Conservation (phyloP, 2,888 invertebrate species). For the Aporophyla nigra region DNA sequence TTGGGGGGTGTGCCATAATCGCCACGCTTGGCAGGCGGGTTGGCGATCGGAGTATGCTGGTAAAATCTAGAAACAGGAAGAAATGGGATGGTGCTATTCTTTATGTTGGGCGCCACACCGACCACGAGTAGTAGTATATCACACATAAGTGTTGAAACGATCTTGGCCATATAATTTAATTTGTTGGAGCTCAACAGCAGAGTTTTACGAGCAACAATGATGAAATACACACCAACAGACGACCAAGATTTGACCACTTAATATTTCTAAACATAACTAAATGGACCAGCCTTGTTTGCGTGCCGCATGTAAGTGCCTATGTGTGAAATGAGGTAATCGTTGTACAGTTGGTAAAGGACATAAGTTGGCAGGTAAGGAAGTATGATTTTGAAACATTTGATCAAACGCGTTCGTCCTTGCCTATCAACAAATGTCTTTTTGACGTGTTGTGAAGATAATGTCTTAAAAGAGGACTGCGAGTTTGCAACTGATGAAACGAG, state of each 20-base stretch:
- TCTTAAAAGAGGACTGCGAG: neutral
- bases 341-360: constrained; percentile 17
- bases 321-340: constrained; percentile 44
- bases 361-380: neutral
- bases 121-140: too few species aligned
- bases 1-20: too few species aligned
- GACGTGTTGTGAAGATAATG: neutral
- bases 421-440: too few species aligned
- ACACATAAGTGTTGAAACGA: neutral
- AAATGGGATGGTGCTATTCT: too few species aligned
- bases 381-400: constrained; percentile 8
- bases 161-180: constrained; percentile 1
- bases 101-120: too few species aligned
- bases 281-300: constrained; percentile 52
- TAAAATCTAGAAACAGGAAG: too few species aligned
- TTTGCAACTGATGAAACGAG: neutral
- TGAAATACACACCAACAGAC: constrained; percentile 44
- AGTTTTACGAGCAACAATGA: constrained; percentile 43
- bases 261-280: constrained; percentile 51
- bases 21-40: too few species aligned
- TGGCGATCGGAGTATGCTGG: too few species aligned
- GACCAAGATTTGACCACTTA: constrained; percentile 55
- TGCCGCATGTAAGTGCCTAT: constrained; percentile 12
- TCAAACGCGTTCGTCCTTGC: too few species aligned
- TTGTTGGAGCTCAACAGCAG: neutral